A percentile compares a stretch with the other conserved stretches of the same genome.
Conservation (phyloP, 1,140 invertebrate genomes). For the Muscidifurax raptorellus region DNA sequence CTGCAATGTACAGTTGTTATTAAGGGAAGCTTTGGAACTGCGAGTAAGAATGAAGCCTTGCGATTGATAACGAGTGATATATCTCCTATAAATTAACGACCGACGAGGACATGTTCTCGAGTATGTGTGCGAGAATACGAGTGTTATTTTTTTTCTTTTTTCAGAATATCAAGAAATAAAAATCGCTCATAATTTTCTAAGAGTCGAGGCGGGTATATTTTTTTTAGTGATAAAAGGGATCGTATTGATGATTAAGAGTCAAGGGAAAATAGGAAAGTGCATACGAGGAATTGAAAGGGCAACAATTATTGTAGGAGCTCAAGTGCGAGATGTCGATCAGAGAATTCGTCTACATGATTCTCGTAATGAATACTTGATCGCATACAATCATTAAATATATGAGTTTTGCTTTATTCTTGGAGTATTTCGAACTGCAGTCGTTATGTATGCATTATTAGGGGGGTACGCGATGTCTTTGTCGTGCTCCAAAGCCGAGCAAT, state of each 20-base stretch:
- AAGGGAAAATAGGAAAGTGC: not conserved
- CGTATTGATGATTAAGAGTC: not conserved
- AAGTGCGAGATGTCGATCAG: no score
- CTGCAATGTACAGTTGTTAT: constrained; percentile 63
- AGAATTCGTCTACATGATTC: no score
- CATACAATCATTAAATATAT: no score
- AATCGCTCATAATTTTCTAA: not conserved
- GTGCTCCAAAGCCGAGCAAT: no score
- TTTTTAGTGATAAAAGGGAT: not conserved
- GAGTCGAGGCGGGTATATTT: not conserved
- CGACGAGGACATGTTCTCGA: not conserved
- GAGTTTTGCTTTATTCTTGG: no score
- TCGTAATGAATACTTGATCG: no score
- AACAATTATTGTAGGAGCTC: no score
- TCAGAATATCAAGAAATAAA: not conserved
- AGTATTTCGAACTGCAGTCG: no score
- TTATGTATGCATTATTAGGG: no score
- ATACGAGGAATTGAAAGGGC: no score
- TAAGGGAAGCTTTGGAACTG: constrained; percentile 29
- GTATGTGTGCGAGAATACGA: not conserved
- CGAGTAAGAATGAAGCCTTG: not conserved
- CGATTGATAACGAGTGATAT: not conserved
- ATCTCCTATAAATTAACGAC: constrained; percentile 17
- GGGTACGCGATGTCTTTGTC: no score
- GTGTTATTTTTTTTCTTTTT: not conserved